Base-by-base conservation (phyloP, 2,797 vertebrate genomes). In the Serranus cabrilla region DNA sequence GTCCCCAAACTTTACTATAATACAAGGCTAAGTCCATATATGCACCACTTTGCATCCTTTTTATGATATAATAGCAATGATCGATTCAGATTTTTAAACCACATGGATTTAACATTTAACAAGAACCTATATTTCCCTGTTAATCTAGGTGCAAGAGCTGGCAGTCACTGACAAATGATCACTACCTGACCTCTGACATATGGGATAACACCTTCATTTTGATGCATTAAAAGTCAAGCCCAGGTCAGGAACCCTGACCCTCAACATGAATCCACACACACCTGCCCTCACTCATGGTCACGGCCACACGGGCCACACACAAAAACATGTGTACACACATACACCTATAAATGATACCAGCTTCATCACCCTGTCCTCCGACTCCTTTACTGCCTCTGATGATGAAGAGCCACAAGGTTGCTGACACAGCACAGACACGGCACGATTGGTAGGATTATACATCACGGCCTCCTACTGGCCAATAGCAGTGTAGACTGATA, bases 361-460 rank as follows among this genome's bases (percentile, higher is more conserved):
- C 76, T 85, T 85, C 71, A 87, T 84, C 75, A 64, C 60, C 71
- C 47, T 72, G 71, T 77, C 55, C 51, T 82, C 21, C 23, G 42
- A 63, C 73, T 78, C 49, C 71, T 88, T 86, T 85, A 66, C 78
- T 71, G 62, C 60, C 64, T 85, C 59, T 59, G 76, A 88, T 83
- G 90, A 87, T 89, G 81, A 87, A 85, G 76, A 82, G 85, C 76
- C 58, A 76, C 80, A 59, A 78, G 70, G 86, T 46, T 92, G 94
- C 92, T 94, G 94, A 95, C 83, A 70, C 83, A 74, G 91, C 90
- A 91, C 57, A 89, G 74, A 70, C 73, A 62, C 70, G 34, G 71
- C 71, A 78, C 61, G 57, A 91, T 78, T 91, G 89, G 85, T 85
- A 71, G 91, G 93, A 93, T 94, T 92, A 93, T 81, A 74, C 83